These are phyloP conservation scores for Myopa testacea DNA, from an alignment of 2,888 invertebrate species.

Conservation along the genomic window DNA sequence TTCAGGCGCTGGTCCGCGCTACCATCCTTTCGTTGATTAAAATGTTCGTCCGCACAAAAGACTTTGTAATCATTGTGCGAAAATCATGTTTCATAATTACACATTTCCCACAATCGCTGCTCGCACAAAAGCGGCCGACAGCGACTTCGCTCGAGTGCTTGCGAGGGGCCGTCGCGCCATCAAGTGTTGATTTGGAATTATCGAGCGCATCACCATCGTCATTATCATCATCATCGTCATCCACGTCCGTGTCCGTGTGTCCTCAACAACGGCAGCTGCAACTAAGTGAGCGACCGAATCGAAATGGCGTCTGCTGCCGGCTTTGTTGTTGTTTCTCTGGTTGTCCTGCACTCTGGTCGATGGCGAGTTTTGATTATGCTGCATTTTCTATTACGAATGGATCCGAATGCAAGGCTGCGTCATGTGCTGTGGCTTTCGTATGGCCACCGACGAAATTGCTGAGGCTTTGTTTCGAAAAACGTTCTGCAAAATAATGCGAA, in stretches of 20 bases:
- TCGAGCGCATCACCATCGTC: constrained; percentile 17
- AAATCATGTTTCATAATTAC: constrained; percentile 51
- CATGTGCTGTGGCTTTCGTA: constrained; percentile 21
- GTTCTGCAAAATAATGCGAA: constrained; percentile 2
- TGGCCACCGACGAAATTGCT: constrained; percentile 14
- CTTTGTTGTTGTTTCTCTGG: neutral
- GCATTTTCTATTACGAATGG: constrained; percentile 11
- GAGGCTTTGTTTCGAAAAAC: constrained; percentile 19
- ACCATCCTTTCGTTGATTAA: constrained; percentile 18
- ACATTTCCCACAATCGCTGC: constrained; percentile 38
- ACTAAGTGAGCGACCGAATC: neutral
- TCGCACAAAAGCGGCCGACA: neutral
- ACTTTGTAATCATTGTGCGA: constrained; percentile 51
- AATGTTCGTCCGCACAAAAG: constrained; percentile 32
- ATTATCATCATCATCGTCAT: neutral
- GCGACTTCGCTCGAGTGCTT: neutral
- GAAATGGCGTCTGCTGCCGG: neutral
- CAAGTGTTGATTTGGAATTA: constrained; percentile 34
- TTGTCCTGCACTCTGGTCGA: neutral
- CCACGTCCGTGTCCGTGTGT: neutral
- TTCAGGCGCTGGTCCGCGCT: neutral
- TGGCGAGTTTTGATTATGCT: constrained; percentile 27
- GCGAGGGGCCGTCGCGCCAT: constrained; percentile 15
- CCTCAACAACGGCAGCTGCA: neutral
- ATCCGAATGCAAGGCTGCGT: constrained; percentile 2